Conservation (phyloP, 2,888 invertebrate species). For the Agonopterix heracliana region DNA sequence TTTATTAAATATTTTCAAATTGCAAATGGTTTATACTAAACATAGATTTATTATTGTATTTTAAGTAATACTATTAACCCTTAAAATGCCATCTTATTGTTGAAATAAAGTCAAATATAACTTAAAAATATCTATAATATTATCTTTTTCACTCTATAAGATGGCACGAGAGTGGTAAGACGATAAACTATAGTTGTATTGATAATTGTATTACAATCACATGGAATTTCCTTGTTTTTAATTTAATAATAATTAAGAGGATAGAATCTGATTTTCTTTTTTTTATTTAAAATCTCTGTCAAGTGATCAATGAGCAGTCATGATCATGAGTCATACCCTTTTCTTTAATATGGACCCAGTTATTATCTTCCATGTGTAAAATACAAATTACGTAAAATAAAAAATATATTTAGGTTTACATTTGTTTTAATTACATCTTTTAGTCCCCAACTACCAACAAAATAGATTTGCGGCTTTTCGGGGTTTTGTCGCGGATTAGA, state of each 20-base stretch:
- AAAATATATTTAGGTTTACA: constrained; percentile 63
- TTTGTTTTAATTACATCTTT: constrained; percentile 28
- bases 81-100: no score
- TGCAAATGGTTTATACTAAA: constrained; percentile 22
- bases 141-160: no score
- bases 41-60: constrained; percentile 20
- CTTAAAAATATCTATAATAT: no score
- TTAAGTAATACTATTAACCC: constrained; percentile 10
- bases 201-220: constrained; percentile 28
- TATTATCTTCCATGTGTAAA: constrained; percentile 54
- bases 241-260: constrained; percentile 39
- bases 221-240: constrained; percentile 24
- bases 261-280: constrained; percentile 54
- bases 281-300: constrained; percentile 17
- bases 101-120: no score
- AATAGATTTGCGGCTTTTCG: no score
- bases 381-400: constrained; percentile 47
- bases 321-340: constrained; percentile 35
- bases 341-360: constrained; percentile 49
- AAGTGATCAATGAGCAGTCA: background rate
- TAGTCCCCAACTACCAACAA: no score
- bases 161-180: no score
- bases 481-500: no score
- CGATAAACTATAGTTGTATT: constrained; percentile 13
- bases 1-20: constrained; percentile 20